These are phyloP conservation scores for Polymixis flavicincta DNA, from an alignment of 2,888 invertebrate genomes.

Conservation along the genomic window DNA sequence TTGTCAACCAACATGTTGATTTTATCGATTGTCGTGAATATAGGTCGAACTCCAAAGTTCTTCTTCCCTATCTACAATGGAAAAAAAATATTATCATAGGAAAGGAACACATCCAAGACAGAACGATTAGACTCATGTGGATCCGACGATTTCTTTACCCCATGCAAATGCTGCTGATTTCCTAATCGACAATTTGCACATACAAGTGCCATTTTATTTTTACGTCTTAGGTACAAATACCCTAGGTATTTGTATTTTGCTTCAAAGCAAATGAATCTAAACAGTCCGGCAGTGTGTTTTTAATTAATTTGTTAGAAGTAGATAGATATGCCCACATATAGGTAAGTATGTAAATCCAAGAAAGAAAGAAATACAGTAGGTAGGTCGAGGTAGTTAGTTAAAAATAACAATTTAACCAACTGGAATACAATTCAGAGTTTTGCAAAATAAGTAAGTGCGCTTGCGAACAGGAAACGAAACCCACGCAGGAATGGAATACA, in stretches of 20 bases:
- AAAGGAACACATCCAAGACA: neutral
- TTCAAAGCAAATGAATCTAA: neutral
- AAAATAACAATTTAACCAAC: neutral
- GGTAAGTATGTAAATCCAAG: neutral
- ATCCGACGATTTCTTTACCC: neutral
- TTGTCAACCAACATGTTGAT: conserved; percentile 88
- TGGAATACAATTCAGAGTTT: neutral
- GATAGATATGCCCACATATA: neutral
- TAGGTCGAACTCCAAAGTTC: conserved; percentile 84
- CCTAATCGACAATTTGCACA: neutral
- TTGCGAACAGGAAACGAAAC: neutral
- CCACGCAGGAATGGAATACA: neutral
- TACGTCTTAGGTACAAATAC: too few species aligned
- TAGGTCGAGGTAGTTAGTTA: neutral
- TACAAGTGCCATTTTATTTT: neutral
- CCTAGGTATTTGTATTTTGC: neutral
- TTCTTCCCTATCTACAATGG: conserved; percentile 81
- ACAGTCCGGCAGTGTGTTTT: neutral
- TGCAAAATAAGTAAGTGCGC: neutral
- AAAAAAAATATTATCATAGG: conserved; percentile 9
- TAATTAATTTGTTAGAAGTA: neutral
- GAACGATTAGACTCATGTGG: neutral
- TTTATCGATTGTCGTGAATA: conserved; percentile 83
- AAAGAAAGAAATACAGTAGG: too few species aligned
- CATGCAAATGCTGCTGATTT: neutral